Percentiles rank a stretch among this genome's conserved stretches.
phyloP scores from a whole-genome alignment of 2,888 invertebrate genomes.

The Hydraecia micacea region DNA sequence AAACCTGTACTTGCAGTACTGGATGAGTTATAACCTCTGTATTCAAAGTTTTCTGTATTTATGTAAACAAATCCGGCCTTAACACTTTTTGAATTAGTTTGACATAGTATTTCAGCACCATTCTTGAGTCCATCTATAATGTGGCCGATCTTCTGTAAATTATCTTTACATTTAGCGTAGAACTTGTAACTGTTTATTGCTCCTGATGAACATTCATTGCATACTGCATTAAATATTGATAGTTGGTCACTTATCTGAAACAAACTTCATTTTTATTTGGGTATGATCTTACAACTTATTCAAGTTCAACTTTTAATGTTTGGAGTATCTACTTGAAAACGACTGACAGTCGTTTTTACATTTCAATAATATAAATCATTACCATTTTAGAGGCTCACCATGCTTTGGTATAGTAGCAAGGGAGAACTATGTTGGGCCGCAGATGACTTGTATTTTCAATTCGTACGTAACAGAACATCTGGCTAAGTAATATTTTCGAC shows the following conservation, averaged over 20 bases:
- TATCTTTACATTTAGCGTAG: neutral
- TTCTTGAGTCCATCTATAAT: constrained; percentile 1
- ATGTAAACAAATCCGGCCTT: constrained; percentile 5
- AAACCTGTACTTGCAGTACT: constrained; percentile 8
- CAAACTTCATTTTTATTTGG: neutral
- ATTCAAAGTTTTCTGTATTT: constrained; percentile 6
- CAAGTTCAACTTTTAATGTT: neutral
- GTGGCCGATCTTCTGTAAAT: neutral
- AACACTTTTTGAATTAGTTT: neutral
- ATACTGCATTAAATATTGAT: constrained; percentile 21
- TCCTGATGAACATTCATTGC: constrained; percentile 9
- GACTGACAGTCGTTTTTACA: too few relatives aligned
- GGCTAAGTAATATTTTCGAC: neutral
- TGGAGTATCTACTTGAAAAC: neutral
- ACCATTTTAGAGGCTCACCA: too few relatives aligned
- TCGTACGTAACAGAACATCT: neutral
- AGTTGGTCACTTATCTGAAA: constrained; percentile 4
- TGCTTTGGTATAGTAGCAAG: neutral
- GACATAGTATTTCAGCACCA: constrained; percentile 1
- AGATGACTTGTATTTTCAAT: neutral
- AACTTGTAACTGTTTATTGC: constrained; percentile 16
- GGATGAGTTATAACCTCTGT: neutral
- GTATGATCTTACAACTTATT: neutral
- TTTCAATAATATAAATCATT: neutral
- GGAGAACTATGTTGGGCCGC: neutral